These are phyloP conservation scores for Etheostoma nigrum DNA, from an alignment of 2,797 vertebrate genomes.

Conservation along the genomic window DNA sequence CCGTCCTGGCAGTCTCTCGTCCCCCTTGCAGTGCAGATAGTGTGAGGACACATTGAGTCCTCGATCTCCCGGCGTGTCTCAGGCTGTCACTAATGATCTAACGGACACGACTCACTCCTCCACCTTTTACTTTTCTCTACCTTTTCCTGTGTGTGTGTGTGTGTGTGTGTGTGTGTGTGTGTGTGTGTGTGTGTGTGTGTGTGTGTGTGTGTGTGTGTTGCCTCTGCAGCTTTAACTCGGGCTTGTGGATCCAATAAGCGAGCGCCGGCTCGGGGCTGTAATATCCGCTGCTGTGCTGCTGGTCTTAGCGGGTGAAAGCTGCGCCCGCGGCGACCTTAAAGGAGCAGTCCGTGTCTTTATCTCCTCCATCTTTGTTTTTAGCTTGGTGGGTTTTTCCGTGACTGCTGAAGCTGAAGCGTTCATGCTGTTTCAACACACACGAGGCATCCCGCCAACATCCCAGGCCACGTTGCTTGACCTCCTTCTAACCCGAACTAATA, in stretches of 20 bases:
- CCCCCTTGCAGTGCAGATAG: slow-evolving; percentile 41
- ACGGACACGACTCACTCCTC: slow-evolving; percentile 59
- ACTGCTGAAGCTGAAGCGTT: no score
- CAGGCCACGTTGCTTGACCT: no score
- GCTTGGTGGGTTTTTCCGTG: no score
- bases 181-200: no score
- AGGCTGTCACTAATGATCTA: slow-evolving; percentile 48
- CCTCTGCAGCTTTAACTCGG: neutral
- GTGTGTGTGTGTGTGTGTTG: neutral
- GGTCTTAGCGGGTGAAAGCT: slow-evolving; percentile 68
- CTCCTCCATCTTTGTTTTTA: no score
- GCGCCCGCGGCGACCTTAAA: slow-evolving; percentile 53
- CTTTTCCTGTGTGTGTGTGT: neutral
- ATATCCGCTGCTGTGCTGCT: slow-evolving; percentile 80
- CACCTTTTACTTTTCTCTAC: slow-evolving; percentile 32
- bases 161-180: no score
- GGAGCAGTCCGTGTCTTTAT: no score
- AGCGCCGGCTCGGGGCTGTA: slow-evolving; percentile 56
- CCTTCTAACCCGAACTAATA: no score
- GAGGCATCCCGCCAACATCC: no score
- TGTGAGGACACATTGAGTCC: slow-evolving; percentile 51
- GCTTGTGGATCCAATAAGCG: slow-evolving; percentile 33
- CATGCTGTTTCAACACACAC: no score
- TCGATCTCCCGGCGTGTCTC: slow-evolving; percentile 49
- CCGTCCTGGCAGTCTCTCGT: slow-evolving; percentile 34